Evolutionary conservation across 1,140 invertebrate species (phyloP), one percentile per base, ranked within the genome.

Genomic region (Hycleus phaleratus): DNA sequence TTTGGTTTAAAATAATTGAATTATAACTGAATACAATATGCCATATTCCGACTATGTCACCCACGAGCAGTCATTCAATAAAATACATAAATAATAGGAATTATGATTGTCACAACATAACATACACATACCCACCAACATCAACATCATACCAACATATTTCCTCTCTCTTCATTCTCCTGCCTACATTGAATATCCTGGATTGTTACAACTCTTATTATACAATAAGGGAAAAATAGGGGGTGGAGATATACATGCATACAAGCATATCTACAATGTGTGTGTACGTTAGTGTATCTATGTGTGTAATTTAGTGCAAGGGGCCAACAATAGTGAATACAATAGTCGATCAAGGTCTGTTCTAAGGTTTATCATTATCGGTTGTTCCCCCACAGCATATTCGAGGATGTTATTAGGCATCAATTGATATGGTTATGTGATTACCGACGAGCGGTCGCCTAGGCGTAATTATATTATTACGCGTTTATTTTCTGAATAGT

Each of bases 361-460:
- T 47, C 58, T 60, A 64, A 64, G 65, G 52, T 60, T 59, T 60
- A 39, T 60, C 46, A 60, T 60, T 54, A 50, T 46, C 55, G 51
- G 52, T 49, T 46, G 26, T 55, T 49, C 46, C 51, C 58, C 55
- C 47, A 50, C 42, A 42, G 3, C 9, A 11, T 3, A 42, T 42
- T 53, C 12, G 58, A 66, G 66, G 68, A 66, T 69, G 65, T 71
- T 71, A 71, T 71, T 71, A 71, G 67, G 66, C 69, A 71, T 71
- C 68, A 71, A 69, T 71, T 71, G 69, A 71, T 71, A 71, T 68
- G 67, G 69, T 71, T 71, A 71, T 71, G 68, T 69, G 64, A 71
- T 71, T 71, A 71, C 59, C 58, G 65, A 61, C 43, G 56, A 58
- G 64, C 63, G 64, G 68, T 67, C 62, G 60, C 59, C 58, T 47